Evolutionary conservation across 1,140 invertebrate genomes (phyloP).

Genomic region (Heliothis virescens): DNA sequence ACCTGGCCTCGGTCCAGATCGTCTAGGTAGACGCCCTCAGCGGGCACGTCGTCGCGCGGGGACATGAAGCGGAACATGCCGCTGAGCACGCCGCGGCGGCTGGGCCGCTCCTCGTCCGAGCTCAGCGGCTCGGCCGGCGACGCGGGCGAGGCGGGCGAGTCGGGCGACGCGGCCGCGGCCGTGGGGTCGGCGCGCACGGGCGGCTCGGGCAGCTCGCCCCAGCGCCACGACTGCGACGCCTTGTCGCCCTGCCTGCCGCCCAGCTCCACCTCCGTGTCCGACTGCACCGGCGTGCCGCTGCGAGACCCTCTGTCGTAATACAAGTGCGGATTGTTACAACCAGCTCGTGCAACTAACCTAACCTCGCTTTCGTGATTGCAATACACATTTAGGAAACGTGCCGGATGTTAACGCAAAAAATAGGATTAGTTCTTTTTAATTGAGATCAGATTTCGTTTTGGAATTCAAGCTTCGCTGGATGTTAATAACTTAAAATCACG

Average conservation of each 20-base stretch:
- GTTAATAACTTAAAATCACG: conserved; percentile 35
- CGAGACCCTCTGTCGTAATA: conserved; percentile 86
- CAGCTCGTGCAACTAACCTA: background rate
- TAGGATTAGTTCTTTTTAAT: background rate
- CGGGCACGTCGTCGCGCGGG: conserved; percentile 87
- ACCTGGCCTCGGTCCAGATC: conserved; percentile 95
- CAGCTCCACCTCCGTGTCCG: conserved; percentile 97
- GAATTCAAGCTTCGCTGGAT: conserved; percentile 1
- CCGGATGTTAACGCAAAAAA: background rate
- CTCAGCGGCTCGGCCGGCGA: conserved; percentile 78
- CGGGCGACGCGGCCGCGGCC: conserved; percentile 61
- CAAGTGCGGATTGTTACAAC: background rate
- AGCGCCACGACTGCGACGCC: conserved; percentile 94
- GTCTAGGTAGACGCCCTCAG: conserved; percentile 96
- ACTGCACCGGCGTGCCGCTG: conserved; percentile 94
- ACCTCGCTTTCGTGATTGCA: background rate
- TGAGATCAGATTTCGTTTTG: background rate
- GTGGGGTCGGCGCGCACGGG: conserved; percentile 66
- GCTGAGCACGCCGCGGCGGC: conserved; percentile 89
- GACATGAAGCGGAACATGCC: conserved; percentile 97
- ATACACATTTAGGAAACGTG: background rate
- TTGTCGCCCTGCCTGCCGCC: conserved; percentile 87
- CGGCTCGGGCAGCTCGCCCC: conserved; percentile 96
- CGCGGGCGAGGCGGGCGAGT: conserved; percentile 68
- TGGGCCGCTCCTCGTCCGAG: conserved; percentile 78